These are phyloP conservation scores for Archips crataeganus DNA, from an alignment of 2,888 invertebrate species.

Conservation along the genomic window DNA sequence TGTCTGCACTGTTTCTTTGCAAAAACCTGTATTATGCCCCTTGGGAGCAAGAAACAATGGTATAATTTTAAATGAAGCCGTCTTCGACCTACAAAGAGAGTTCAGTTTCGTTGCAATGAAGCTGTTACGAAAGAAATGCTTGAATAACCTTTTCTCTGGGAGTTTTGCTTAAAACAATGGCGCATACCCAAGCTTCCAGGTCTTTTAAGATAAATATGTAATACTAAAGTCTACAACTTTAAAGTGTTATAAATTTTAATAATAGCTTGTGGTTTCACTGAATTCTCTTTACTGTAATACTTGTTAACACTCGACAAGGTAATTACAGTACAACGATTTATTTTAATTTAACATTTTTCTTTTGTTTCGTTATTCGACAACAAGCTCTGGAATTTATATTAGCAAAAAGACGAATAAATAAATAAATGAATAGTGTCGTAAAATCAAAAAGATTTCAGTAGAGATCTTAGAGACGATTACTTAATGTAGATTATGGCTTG, in stretches of 20 bases:
- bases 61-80: neutral
- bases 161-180: slow-evolving; percentile 13
- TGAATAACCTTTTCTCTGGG: slow-evolving; percentile 4
- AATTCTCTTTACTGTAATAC: neutral
- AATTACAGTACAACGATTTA: neutral
- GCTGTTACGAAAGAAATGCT: slow-evolving; percentile 6
- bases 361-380: too few species aligned
- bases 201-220: neutral
- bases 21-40: slow-evolving; percentile 59
- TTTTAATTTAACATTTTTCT: too few species aligned
- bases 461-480: too few species aligned
- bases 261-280: neutral
- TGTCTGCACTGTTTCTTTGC: slow-evolving; percentile 62
- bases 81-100: neutral
- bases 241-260: neutral
- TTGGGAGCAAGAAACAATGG: slow-evolving; percentile 36
- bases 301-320: neutral
- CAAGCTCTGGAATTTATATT: too few species aligned
- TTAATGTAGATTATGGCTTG: too few species aligned
- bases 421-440: too few species aligned
- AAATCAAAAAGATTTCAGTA: too few species aligned
- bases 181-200: slow-evolving; percentile 4
- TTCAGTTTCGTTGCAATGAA: neutral
- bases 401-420: too few species aligned
- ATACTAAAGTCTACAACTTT: neutral